phyloP scores from a whole-genome alignment of 2,797 vertebrate genomes.

The Huso huso region DNA sequence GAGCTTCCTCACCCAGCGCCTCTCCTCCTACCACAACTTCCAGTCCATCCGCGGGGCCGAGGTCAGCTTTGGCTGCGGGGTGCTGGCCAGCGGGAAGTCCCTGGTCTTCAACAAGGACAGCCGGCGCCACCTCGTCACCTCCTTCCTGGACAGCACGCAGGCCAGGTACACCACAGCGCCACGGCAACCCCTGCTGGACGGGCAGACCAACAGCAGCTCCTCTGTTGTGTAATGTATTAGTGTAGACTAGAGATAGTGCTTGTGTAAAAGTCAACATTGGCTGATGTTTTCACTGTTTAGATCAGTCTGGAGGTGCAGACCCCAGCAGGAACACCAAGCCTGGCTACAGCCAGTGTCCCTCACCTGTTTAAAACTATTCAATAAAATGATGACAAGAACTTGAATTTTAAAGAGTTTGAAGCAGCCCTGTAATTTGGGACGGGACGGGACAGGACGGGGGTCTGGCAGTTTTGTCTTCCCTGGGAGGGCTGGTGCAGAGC shows the following conservation, averaged over 20 bases:
- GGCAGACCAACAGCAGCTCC: background rate
- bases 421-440: too few species aligned
- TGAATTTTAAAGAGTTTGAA: too few species aligned
- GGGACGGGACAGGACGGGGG: slow-evolving; percentile 36
- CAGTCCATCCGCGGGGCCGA: slow-evolving; percentile 91
- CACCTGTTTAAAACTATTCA: too few species aligned
- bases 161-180: slow-evolving; percentile 64
- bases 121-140: slow-evolving; percentile 82
- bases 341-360: too few species aligned
- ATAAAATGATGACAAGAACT: too few species aligned
- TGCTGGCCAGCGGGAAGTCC: slow-evolving; percentile 93
- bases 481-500: too few species aligned
- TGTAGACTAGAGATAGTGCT: too few species aligned
- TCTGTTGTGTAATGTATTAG: too few species aligned
- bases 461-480: slow-evolving; percentile 22
- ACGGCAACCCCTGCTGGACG: background rate
- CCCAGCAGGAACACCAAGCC: too few species aligned
- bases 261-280: too few species aligned
- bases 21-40: slow-evolving; percentile 95
- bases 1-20: slow-evolving; percentile 81
- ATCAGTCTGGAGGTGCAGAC: too few species aligned
- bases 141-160: slow-evolving; percentile 90
- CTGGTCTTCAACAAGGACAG: slow-evolving; percentile 94
- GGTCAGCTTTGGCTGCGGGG: slow-evolving; percentile 93
- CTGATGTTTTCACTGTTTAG: too few species aligned